Evolutionary conservation across 2,113 vertebrate genomes (phyloP).

Genomic region (Oncorhynchus gorbuscha): DNA sequence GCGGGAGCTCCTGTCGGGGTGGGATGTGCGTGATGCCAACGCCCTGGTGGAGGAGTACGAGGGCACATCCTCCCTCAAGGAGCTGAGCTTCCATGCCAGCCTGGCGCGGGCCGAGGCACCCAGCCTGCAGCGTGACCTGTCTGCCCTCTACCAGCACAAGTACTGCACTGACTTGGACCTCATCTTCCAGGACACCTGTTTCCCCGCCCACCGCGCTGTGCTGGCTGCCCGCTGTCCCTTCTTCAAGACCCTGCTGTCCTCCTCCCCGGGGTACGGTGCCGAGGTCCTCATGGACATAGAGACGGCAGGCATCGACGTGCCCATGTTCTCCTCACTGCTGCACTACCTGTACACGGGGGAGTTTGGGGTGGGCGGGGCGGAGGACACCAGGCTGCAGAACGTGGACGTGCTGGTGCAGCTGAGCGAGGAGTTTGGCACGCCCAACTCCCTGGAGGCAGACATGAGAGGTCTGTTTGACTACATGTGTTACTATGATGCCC

Average conservation of each 20-base stretch:
- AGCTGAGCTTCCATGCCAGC: constrained; percentile 94
- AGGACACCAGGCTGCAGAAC: constrained; percentile 92
- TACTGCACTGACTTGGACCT: constrained; percentile 97
- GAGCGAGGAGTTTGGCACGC: constrained; percentile 97
- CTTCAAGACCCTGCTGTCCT: constrained; percentile 94
- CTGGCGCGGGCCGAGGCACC: constrained; percentile 89
- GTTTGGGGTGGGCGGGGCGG: constrained; percentile 80
- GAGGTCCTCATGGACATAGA: constrained; percentile 96
- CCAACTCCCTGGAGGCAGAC: constrained; percentile 94
- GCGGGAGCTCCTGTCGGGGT: constrained; percentile 94
- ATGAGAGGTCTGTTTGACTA: constrained; percentile 94
- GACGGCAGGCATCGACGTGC: constrained; percentile 93
- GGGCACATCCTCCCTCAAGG: constrained; percentile 95
- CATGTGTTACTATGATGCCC: constrained; percentile 96
- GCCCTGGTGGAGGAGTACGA: constrained; percentile 97
- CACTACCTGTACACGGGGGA: constrained; percentile 97
- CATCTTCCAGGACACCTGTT: constrained; percentile 97
- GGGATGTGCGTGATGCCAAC: constrained; percentile 95
- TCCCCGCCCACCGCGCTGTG: constrained; percentile 95
- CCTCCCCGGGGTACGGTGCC: constrained; percentile 91
- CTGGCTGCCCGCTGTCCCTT: constrained; percentile 93
- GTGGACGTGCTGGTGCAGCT: constrained; percentile 93
- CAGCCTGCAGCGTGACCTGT: constrained; percentile 90
- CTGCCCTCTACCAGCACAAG: constrained; percentile 96
- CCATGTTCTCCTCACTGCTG: constrained; percentile 96